Base-by-base conservation (phyloP, 1,140 invertebrate genomes). In the Diabrotica virgifera region DNA sequence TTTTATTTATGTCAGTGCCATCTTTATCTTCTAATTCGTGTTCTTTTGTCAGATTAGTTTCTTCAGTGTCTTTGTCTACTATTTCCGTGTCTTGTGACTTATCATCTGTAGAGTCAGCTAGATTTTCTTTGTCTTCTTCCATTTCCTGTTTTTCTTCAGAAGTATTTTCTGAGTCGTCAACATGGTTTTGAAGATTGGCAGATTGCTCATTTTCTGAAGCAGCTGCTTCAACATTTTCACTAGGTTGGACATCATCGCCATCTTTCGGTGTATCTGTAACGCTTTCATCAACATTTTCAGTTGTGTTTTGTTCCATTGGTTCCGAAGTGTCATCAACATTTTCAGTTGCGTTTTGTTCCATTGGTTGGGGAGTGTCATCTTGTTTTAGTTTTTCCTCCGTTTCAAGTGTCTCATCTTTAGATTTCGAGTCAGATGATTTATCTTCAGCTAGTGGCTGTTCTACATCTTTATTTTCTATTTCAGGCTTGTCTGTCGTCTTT, bases 271-370 rank as follows among this genome's bases (percentile, higher is more conserved):
- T 46, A 46, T 46, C 40, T 46, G 6, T 46, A 11, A 46, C 40
- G 40, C 11, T 55, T 55, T 55, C 55, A 46, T 37, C 37, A 14
- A 35, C 51, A 10, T 64, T 13, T 51, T 64, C 52, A 63, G 55
- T 35, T 37, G 52, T 12, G 3, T 51, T 52, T 36, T 13, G n/a
- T n/a, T n/a, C n/a, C n/a, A n/a, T n/a, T n/a, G n/a, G n/a, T n/a
- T n/a, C n/a, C n/a, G n/a, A n/a, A 35, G 59, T 24, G 36, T 60
- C 46, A 46, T 13, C 62, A 63, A 40, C 5, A 46, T 58, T 9
- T 58, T 66, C 14, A 62, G 36, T 37, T 57, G 37, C 12, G 37
- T 68, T 60, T 12, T n/a, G n/a, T n/a, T n/a, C 24, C 24, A 24
- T 24, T 24, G 24, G 24, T 24, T 24, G 1, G 1, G 24, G 1